These are phyloP conservation scores for Cryptoprocta ferox DNA, from an alignment of 2,797 vertebrate genomes.

Conservation along the genomic window DNA sequence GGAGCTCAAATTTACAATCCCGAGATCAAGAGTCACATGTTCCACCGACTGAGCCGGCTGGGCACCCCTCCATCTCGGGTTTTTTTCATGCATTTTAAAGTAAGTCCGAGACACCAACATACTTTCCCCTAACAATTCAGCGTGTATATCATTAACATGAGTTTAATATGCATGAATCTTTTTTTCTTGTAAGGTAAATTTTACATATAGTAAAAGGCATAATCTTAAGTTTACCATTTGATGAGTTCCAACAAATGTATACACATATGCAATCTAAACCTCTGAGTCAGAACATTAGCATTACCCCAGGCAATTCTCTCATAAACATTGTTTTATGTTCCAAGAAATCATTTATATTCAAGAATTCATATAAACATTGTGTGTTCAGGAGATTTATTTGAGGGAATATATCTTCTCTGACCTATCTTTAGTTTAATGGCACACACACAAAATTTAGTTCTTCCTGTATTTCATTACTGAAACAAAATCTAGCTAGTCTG, in stretches of 20 bases:
- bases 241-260: background rate
- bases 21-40: background rate
- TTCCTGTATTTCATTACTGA: background rate
- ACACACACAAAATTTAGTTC: background rate
- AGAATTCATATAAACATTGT: background rate
- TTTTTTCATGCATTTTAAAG: background rate
- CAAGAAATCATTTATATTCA: background rate
- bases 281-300: background rate
- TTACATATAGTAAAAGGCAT: background rate
- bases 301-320: background rate
- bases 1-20: background rate
- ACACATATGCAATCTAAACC: background rate
- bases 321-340: background rate
- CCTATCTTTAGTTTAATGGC: background rate
- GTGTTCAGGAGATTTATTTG: constrained; percentile 15
- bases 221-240: background rate
- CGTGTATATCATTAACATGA: background rate
- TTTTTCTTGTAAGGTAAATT: constrained; percentile 1
- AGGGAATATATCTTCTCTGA: background rate
- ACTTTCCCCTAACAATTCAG: background rate
- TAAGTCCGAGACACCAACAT: background rate
- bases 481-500: background rate
- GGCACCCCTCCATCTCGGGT: background rate
- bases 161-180: background rate
- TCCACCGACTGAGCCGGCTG: background rate